Percentiles rank a stretch among this genome's conserved stretches.
Conservation (phyloP, 2,797 vertebrate genomes). For the Diplodus puntazzo region DNA sequence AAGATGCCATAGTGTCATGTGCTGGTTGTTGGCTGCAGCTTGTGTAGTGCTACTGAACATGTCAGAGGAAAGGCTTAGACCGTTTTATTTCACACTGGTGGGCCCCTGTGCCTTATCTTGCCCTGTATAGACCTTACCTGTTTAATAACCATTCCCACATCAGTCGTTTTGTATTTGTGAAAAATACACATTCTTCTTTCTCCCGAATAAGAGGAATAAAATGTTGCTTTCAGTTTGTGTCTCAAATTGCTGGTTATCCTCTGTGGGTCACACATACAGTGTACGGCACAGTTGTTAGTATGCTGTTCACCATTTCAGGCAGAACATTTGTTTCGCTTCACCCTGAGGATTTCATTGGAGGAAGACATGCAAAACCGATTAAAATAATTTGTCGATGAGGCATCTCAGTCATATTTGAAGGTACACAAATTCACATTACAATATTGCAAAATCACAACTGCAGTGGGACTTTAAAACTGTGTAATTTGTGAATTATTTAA, state of each 20-base stretch:
- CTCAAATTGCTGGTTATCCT: background rate
- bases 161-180: background rate
- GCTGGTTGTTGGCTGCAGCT: conserved; percentile 20
- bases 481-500: conserved; percentile 16
- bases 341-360: conserved; percentile 3
- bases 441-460: background rate
- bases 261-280: background rate
- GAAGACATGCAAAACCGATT: conserved; percentile 7
- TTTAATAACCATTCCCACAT: background rate
- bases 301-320: background rate
- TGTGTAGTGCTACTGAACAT: conserved; percentile 3
- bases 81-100: background rate
- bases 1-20: conserved; percentile 2
- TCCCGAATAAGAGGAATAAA: background rate
- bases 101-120: background rate
- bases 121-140: background rate
- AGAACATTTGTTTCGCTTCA: background rate
- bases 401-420: background rate
- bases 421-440: background rate
- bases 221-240: background rate
- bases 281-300: background rate
- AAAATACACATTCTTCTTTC: background rate
- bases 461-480: conserved; percentile 18
- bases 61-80: background rate
- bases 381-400: background rate